Evolutionary conservation across 2,888 invertebrate genomes (phyloP).

Genomic region (Erebia aethiops): DNA sequence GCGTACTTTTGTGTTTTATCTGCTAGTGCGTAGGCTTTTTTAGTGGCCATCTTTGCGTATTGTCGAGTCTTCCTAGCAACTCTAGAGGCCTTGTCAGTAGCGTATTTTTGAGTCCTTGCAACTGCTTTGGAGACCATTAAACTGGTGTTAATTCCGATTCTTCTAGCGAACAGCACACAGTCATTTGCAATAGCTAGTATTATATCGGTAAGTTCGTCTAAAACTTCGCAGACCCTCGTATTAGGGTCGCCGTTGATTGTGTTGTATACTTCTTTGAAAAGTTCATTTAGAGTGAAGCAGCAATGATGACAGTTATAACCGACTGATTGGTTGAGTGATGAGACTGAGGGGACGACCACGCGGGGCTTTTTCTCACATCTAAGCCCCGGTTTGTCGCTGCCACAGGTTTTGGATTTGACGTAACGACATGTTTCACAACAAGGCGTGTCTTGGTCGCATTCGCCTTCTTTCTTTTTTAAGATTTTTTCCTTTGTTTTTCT

Average conservation of each 20-base stretch:
- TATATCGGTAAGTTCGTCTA: slow-evolving; percentile 24
- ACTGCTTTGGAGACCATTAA: too few relatives aligned
- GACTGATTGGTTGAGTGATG: neutral
- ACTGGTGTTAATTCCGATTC: neutral
- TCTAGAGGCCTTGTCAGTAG: too few relatives aligned
- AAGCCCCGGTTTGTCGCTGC: neutral
- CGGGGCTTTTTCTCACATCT: slow-evolving; percentile 2
- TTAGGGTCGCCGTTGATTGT: slow-evolving; percentile 21
- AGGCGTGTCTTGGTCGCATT: neutral
- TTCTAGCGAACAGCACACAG: slow-evolving; percentile 17
- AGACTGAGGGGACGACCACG: neutral
- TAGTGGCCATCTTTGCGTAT: too few relatives aligned
- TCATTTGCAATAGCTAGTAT: slow-evolving; percentile 24
- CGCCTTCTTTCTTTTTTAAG: neutral
- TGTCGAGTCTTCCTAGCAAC: too few relatives aligned
- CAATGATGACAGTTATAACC: slow-evolving; percentile 21
- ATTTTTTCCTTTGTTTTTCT: neutral
- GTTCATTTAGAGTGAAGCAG: slow-evolving; percentile 18
- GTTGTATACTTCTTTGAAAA: slow-evolving; percentile 25
- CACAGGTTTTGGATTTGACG: slow-evolving; percentile 24
- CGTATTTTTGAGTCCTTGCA: too few relatives aligned
- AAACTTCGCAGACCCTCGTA: slow-evolving; percentile 12
- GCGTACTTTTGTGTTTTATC: neutral
- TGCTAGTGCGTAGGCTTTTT: too few relatives aligned
- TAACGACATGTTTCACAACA: slow-evolving; percentile 22